Conservation (phyloP, 2,797 vertebrate species). For the Semotilus atromaculatus region DNA sequence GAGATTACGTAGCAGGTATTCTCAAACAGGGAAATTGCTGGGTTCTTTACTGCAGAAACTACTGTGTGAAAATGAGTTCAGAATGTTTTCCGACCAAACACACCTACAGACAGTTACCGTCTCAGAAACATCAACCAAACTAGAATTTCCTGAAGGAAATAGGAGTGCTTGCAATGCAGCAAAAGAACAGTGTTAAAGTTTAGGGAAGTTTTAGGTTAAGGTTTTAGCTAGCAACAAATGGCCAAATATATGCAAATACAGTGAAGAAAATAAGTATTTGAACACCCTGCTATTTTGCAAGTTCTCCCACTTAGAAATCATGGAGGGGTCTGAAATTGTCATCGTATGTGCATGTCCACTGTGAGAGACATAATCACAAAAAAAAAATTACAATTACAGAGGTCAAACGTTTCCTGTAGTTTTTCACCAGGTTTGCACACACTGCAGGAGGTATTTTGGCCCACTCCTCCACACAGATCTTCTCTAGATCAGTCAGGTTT, state of each 20-base stretch:
- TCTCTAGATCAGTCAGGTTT: no score
- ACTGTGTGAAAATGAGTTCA: not conserved
- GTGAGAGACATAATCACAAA: no score
- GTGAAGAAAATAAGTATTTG: no score
- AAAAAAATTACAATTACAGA: no score
- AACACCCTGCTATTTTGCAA: no score
- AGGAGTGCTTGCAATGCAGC: not conserved
- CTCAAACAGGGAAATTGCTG: conserved; percentile 31
- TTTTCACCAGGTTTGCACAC: no score
- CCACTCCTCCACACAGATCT: no score
- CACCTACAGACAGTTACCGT: not conserved
- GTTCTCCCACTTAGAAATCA: no score
- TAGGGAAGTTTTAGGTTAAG: not conserved
- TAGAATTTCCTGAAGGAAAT: not conserved
- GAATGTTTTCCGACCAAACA: conserved; percentile 6
- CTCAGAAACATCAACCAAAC: not conserved
- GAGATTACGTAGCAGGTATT: conserved; percentile 50
- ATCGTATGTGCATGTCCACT: no score
- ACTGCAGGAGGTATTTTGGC: no score
- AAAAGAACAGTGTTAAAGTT: not conserved
- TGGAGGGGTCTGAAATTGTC: no score
- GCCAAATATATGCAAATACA: not conserved
- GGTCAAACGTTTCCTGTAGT: no score
- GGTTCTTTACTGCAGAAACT: conserved; percentile 1
- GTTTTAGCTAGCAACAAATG: not conserved